A percentile compares a stretch with the other conserved stretches of the same genome.
Evolutionary conservation across 2,888 invertebrate genomes (phyloP).

Genomic region (Cyclophora albipunctata): DNA sequence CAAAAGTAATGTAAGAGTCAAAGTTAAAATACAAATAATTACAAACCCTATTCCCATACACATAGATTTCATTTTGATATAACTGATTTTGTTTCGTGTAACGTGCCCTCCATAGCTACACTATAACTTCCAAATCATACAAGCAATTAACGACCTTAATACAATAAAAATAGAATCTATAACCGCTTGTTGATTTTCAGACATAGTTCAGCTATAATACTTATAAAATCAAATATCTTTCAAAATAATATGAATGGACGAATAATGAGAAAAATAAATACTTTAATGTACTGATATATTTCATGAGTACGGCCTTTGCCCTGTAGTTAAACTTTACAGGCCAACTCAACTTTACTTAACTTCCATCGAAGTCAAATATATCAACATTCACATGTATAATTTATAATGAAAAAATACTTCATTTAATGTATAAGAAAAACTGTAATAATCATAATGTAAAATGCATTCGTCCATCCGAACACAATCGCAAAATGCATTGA

Average conservation of each 20-base stretch:
- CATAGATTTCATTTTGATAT: no score
- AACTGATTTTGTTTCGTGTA: conserved; percentile 1
- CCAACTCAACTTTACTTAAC: no score
- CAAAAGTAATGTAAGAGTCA: no score
- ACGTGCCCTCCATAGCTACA: conserved; percentile 14
- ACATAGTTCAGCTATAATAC: conserved; percentile 13
- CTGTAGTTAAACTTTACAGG: no score
- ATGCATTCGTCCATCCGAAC: conserved; percentile 2
- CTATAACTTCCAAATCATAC: conserved; percentile 18
- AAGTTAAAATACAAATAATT: no score
- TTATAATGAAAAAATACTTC: neutral
- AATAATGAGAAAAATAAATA: neutral
- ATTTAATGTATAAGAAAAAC: conserved; percentile 1
- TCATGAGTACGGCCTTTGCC: no score
- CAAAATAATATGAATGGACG: conserved; percentile 10
- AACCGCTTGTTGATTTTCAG: conserved; percentile 17
- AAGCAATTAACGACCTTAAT: conserved; percentile 10
- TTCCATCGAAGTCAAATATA: no score
- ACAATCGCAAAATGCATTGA: conserved; percentile 58
- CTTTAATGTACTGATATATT: no score
- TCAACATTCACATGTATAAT: no score
- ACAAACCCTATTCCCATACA: no score
- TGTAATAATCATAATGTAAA: no score
- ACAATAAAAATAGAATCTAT: conserved; percentile 6
- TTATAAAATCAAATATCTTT: conserved; percentile 17